phyloP scores from a whole-genome alignment of 2,888 invertebrate species.

The Abrostola tripartita region DNA sequence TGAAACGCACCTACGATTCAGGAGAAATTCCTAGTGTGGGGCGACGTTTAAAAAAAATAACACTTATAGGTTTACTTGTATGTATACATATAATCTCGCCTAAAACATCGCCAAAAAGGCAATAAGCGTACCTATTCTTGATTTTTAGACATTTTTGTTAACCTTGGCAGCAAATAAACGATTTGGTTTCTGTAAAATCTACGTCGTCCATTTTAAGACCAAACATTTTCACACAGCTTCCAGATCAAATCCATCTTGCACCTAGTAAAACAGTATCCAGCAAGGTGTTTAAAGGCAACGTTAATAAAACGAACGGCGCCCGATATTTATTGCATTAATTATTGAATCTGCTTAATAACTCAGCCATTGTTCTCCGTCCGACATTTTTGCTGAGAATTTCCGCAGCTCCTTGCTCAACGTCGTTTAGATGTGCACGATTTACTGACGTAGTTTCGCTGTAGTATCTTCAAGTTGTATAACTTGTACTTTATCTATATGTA shows the following conservation, averaged over 20 bases:
- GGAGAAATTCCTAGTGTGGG: no score
- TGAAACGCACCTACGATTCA: no score
- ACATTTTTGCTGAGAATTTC: constrained; percentile 26
- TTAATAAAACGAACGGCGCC: constrained; percentile 28
- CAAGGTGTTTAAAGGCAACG: constrained; percentile 17
- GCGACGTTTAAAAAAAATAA: no score
- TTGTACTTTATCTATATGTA: no score
- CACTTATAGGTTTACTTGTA: no score
- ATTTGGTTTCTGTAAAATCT: no score
- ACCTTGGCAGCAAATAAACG: background rate
- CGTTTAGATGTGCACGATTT: constrained; percentile 7
- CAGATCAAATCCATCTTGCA: background rate
- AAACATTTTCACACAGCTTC: background rate
- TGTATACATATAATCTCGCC: no score
- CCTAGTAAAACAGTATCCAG: constrained; percentile 3
- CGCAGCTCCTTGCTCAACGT: constrained; percentile 13
- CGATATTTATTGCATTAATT: constrained; percentile 67
- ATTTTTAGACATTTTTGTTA: no score
- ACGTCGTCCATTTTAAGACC: background rate
- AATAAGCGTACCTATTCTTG: no score
- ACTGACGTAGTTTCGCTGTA: background rate
- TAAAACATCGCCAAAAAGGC: no score
- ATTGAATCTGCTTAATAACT: constrained; percentile 59
- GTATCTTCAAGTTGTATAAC: background rate
- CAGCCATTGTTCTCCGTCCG: background rate